Evolutionary conservation across 2,113 vertebrate species (phyloP).

Genomic region (Oceanodroma tethys): DNA sequence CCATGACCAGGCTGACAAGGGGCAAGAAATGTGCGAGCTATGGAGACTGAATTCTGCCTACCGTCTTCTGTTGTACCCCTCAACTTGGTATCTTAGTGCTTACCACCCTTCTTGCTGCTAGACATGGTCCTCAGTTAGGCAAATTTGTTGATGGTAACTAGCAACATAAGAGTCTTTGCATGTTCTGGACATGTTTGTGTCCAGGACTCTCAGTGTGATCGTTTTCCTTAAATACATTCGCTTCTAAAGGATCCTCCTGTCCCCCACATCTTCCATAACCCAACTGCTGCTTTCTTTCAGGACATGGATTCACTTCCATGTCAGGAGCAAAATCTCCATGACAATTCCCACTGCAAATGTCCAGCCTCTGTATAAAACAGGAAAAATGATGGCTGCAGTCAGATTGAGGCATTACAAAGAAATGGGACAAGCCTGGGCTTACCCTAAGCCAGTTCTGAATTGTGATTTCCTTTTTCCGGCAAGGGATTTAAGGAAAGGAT

Average conservation of each 20-base stretch:
- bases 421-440: neutral
- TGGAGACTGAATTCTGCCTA: neutral
- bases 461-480: neutral
- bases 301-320: neutral
- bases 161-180: neutral
- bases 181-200: neutral
- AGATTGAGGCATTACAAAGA: neutral
- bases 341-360: neutral
- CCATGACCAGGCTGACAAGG: neutral
- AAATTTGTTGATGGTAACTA: neutral
- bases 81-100: neutral
- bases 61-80: neutral
- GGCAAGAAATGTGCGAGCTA: fast-evolving
- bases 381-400: neutral
- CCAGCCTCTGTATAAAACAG: neutral
- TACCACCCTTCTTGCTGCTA: neutral
- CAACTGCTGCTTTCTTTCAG: neutral
- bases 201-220: neutral
- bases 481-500: neutral
- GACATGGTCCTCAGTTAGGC: neutral
- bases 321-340: neutral
- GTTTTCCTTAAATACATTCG: fast-evolving
- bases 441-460: neutral
- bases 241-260: neutral
- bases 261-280: neutral